Percentiles rank a stretch among this genome's conserved stretches.
Evolutionary conservation across 2,113 vertebrate genomes (phyloP).

Genomic region (Abramis brama): DNA sequence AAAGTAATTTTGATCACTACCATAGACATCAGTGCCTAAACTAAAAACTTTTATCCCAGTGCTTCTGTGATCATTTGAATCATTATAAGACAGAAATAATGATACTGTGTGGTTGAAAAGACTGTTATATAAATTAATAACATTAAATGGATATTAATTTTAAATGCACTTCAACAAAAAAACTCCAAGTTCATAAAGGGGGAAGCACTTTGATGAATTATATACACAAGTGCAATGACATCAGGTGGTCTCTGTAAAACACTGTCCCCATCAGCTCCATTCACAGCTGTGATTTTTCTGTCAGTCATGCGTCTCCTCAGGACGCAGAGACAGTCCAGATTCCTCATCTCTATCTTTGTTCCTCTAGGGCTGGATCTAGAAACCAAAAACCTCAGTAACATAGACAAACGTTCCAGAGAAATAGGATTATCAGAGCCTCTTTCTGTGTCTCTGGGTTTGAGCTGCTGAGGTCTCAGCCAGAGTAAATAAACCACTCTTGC

Average conservation of each 20-base stretch:
- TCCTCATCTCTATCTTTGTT: slow-evolving; percentile 22
- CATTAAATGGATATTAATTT: no score
- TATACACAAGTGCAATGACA: not conserved
- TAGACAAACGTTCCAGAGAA: slow-evolving; percentile 22
- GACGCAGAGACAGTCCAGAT: slow-evolving; percentile 7
- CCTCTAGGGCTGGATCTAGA: not conserved
- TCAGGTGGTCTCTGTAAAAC: slow-evolving; percentile 5
- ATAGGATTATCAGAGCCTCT: not conserved
- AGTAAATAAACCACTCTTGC: slow-evolving; percentile 39
- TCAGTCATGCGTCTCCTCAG: slow-evolving; percentile 1
- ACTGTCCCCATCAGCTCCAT: not conserved
- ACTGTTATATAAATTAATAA: no score
- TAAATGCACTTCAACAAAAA: no score
- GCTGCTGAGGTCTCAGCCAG: slow-evolving; percentile 9
- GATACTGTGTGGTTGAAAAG: no score
- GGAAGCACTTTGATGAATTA: not conserved
- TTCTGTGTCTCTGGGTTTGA: slow-evolving; percentile 23
- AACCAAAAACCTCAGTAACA: slow-evolving; percentile 5
- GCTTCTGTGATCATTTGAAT: no score
- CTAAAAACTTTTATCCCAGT: no score
- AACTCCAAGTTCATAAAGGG: not conserved
- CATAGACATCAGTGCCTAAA: no score
- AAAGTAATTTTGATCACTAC: no score
- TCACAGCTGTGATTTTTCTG: slow-evolving; percentile 11
- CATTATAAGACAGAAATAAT: no score